Evolutionary conservation across 2,888 invertebrate genomes (phyloP).

Genomic region (Disparrhopalites patrizii): DNA sequence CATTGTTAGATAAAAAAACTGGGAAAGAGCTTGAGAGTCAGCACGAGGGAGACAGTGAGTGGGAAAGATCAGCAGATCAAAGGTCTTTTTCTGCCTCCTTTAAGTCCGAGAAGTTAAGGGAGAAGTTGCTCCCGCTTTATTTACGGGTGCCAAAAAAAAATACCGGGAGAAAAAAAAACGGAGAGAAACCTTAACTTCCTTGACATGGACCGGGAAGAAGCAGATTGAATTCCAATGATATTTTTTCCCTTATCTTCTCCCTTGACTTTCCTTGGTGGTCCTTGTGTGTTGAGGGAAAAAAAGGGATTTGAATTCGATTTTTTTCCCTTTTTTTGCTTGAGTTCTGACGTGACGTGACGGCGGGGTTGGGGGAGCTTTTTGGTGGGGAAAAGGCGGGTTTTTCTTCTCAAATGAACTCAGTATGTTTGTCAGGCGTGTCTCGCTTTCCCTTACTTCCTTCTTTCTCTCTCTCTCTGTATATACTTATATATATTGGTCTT

Average conservation of each 20-base stretch:
- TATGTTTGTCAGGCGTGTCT: constrained; percentile 29
- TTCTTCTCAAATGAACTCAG: constrained; percentile 23
- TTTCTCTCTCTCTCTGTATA: no score
- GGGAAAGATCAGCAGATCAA: constrained; percentile 28
- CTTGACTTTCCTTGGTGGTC: neutral
- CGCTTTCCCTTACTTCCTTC: no score
- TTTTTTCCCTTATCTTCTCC: neutral
- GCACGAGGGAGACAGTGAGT: no score
- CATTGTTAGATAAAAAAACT: neutral
- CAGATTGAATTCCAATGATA: constrained; percentile 20
- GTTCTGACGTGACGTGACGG: constrained; percentile 18
- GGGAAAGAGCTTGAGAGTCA: no score
- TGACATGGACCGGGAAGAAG: constrained; percentile 12
- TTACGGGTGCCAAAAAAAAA: constrained; percentile 12
- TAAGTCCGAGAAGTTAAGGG: no score
- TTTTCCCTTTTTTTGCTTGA: constrained; percentile 18
- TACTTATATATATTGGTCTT: no score
- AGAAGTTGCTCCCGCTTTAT: constrained; percentile 17
- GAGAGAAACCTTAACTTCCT: constrained; percentile 18
- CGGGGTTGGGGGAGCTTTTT: neutral
- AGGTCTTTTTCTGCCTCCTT: no score
- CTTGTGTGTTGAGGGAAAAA: neutral
- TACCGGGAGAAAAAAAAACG: no score
- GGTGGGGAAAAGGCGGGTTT: neutral
- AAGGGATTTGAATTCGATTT: constrained; percentile 4